Evolutionary conservation across 1,140 invertebrate genomes (phyloP).

Genomic region (Bombus sibiricus): DNA sequence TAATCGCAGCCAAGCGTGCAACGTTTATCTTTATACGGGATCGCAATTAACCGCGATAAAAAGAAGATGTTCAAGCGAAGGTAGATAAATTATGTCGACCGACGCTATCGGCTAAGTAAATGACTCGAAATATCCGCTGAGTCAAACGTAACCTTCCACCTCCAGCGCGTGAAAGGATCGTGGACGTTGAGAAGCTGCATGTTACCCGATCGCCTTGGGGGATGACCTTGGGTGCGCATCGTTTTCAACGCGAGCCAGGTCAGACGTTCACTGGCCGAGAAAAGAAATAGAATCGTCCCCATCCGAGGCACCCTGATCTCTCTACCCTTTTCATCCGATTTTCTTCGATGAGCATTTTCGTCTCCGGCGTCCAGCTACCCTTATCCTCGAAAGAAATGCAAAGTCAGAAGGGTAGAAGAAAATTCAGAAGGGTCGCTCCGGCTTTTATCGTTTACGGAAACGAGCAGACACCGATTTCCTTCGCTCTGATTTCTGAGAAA

Average conservation of each 20-base stretch:
- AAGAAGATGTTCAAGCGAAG: slow-evolving; percentile 14
- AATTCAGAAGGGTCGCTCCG: background rate
- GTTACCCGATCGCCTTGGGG: slow-evolving; percentile 43
- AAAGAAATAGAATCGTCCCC: slow-evolving; percentile 28
- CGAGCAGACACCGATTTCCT: background rate
- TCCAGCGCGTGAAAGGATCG: slow-evolving; percentile 29
- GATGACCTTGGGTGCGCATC: slow-evolving; percentile 12
- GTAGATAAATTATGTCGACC: slow-evolving; percentile 24
- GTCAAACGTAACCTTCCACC: slow-evolving; percentile 45
- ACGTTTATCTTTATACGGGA: slow-evolving; percentile 33
- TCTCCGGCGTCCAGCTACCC: background rate
- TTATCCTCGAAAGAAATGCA: background rate
- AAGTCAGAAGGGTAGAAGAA: background rate
- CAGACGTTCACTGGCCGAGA: slow-evolving; percentile 4
- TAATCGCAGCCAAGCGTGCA: background rate
- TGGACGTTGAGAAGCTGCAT: background rate
- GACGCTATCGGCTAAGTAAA: slow-evolving; percentile 23
- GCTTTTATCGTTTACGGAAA: no score
- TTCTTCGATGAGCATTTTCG: background rate
- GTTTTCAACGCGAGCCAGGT: background rate
- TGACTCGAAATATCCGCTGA: slow-evolving; percentile 41
- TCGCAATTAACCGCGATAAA: slow-evolving; percentile 42
- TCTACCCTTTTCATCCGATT: background rate
- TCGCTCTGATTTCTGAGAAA: background rate
- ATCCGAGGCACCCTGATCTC: background rate